phyloP scores from a whole-genome alignment of 2,113 vertebrate species.

The Gasterosteus aculeatus region DNA sequence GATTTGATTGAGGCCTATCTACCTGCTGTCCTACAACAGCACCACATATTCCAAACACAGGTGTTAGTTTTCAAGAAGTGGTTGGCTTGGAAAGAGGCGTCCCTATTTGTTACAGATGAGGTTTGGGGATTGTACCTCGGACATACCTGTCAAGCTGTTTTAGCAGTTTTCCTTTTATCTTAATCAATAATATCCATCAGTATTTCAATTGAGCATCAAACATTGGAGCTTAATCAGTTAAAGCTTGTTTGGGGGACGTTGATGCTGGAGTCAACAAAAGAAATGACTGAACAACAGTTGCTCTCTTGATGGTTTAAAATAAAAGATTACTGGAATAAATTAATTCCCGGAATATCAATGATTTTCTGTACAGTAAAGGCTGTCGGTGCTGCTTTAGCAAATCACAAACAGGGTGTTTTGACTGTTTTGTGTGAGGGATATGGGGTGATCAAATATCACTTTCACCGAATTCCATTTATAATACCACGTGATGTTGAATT shows the following conservation, averaged over 20 bases:
- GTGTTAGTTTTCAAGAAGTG: constrained; percentile 41
- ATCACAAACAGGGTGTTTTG: constrained; percentile 46
- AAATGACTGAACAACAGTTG: constrained; percentile 9
- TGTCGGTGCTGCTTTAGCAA: constrained; percentile 37
- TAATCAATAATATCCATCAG: constrained; percentile 22
- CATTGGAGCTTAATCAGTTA: constrained; percentile 35
- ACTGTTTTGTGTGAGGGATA: constrained; percentile 17
- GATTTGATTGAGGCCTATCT: constrained; percentile 33
- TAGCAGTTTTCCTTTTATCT: background rate
- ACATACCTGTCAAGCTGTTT: background rate
- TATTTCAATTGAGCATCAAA: constrained; percentile 52
- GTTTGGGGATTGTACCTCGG: constrained; percentile 32
- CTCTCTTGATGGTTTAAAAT: constrained; percentile 40
- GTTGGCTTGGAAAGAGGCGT: constrained; percentile 14
- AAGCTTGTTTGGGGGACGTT: constrained; percentile 41
- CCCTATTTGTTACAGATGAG: constrained; percentile 22
- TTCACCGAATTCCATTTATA: constrained; percentile 44
- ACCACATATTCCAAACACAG: constrained; percentile 51
- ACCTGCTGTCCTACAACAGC: constrained; percentile 20
- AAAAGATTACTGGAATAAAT: constrained; percentile 48
- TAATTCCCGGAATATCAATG: constrained; percentile 50
- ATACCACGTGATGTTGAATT: constrained; percentile 42
- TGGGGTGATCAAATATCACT: constrained; percentile 42
- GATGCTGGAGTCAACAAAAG: constrained; percentile 28
- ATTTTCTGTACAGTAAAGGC: constrained; percentile 28